Evolutionary conservation across 2,797 vertebrate genomes (phyloP).

Genomic region (Cynopterus sphinx): DNA sequence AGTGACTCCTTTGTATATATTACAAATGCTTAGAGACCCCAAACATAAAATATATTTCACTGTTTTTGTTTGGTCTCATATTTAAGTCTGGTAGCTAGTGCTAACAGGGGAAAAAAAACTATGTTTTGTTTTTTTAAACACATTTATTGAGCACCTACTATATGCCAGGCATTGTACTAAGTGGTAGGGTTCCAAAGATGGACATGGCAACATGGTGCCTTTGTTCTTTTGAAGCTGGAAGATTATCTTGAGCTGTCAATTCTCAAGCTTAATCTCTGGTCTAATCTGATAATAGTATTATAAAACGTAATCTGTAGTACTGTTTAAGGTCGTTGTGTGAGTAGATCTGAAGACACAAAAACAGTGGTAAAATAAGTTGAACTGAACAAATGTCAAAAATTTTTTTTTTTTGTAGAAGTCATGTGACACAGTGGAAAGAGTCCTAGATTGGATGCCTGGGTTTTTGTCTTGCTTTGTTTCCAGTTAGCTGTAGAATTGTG

Average conservation of each 20-base stretch:
- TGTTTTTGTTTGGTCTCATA: slow-evolving; percentile 26
- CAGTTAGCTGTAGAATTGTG: not conserved
- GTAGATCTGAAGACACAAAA: slow-evolving; percentile 32
- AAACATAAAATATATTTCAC: slow-evolving; percentile 35
- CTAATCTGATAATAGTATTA: slow-evolving; percentile 70
- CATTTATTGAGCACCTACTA: not conserved
- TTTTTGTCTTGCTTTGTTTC: slow-evolving; percentile 43
- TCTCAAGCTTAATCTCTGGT: slow-evolving; percentile 51
- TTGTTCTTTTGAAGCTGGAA: slow-evolving; percentile 45
- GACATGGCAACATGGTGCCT: slow-evolving; percentile 13
- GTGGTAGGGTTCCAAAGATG: not conserved
- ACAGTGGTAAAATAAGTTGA: slow-evolving; percentile 45
- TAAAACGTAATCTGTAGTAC: slow-evolving; percentile 34
- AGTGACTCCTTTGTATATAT: not conserved
- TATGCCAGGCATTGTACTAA: not conserved
- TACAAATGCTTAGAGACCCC: slow-evolving; percentile 37
- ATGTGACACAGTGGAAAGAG: not conserved
- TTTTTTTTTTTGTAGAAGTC: not conserved
- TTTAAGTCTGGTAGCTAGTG: not conserved
- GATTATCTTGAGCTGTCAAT: slow-evolving; percentile 53
- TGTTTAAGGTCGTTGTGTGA: slow-evolving; percentile 50
- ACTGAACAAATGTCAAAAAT: not conserved
- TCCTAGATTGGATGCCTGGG: not conserved
- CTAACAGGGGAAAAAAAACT: not conserved
- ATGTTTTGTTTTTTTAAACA: not conserved